A percentile compares a stretch with the other conserved stretches of the same genome.
Evolutionary conservation across 2,113 vertebrate species (phyloP).

Genomic region (Sphyrna mokarran): DNA sequence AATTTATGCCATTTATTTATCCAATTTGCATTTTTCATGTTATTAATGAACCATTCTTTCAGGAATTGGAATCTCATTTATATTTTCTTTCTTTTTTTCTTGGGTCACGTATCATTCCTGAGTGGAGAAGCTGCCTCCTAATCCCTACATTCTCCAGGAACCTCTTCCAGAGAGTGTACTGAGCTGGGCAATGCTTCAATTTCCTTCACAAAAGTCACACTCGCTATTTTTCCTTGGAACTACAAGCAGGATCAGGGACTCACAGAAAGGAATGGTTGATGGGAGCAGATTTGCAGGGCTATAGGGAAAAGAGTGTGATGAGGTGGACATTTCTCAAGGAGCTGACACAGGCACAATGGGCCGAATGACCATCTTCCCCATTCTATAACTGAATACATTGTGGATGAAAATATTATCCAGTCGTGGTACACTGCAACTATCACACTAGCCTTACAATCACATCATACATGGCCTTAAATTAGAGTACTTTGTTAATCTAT

Average conservation of each 20-base stretch:
- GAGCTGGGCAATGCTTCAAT: neutral
- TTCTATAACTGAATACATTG: neutral
- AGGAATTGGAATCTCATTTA: neutral
- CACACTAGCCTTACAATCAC: too few relatives aligned
- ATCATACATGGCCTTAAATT: neutral
- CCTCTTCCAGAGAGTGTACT: neutral
- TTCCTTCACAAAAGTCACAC: neutral
- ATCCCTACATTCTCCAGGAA: neutral
- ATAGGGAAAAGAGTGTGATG: neutral
- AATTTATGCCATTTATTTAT: neutral
- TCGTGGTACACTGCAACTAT: neutral
- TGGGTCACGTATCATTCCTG: neutral
- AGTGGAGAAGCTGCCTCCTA: neutral
- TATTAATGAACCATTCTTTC: neutral
- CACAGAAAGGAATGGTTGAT: neutral
- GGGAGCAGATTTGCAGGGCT: neutral
- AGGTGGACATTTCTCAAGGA: neutral
- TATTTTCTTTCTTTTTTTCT: neutral
- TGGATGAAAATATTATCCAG: neutral
- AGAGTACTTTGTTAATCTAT: constrained; percentile 8
- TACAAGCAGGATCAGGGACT: neutral
- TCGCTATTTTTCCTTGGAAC: neutral
- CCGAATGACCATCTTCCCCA: neutral
- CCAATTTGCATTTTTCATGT: neutral
- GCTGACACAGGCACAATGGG: neutral